phyloP scores from a whole-genome alignment of 2,797 vertebrate genomes.

The Alauda arvensis region DNA sequence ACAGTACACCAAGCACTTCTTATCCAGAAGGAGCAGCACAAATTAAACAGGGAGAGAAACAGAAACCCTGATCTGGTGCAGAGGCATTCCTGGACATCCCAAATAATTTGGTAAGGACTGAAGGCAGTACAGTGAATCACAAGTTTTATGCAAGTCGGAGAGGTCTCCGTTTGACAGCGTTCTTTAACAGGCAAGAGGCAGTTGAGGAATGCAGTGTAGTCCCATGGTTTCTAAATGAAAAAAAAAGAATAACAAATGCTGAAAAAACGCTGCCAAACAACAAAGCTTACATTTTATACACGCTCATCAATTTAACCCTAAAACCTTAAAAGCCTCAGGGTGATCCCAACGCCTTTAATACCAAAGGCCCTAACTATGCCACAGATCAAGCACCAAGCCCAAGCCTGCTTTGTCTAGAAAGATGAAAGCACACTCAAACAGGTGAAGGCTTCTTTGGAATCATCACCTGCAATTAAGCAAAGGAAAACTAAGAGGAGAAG shows the following conservation, averaged over 20 bases:
- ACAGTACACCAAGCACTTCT: not conserved
- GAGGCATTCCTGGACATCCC: not conserved
- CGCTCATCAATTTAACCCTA: slow-evolving; percentile 74
- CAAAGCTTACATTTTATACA: slow-evolving; percentile 77
- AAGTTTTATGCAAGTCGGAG: slow-evolving; percentile 16
- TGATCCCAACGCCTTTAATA: slow-evolving; percentile 73
- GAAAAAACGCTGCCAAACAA: slow-evolving; percentile 73
- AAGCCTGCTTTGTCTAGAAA: slow-evolving; percentile 74
- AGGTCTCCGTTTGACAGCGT: not conserved
- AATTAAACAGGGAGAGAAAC: not conserved
- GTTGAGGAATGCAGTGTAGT: slow-evolving; percentile 2
- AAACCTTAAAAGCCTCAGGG: slow-evolving; percentile 73
- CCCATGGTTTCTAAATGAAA: slow-evolving; percentile 18
- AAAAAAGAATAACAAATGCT: slow-evolving; percentile 69
- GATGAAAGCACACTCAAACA: slow-evolving; percentile 74
- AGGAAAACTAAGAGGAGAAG: slow-evolving; percentile 70
- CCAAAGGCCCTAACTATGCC: slow-evolving; percentile 65
- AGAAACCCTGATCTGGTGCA: not conserved
- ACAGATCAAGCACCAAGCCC: slow-evolving; percentile 74
- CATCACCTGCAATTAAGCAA: slow-evolving; percentile 79
- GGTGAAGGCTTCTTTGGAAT: slow-evolving; percentile 75
- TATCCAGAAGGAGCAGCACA: not conserved
- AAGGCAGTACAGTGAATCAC: slow-evolving; percentile 4
- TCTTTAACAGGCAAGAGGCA: slow-evolving; percentile 26
- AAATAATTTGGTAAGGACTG: not conserved